phyloP scores from a whole-genome alignment of 2,888 invertebrate genomes.

The Chymomyza amoena region DNA sequence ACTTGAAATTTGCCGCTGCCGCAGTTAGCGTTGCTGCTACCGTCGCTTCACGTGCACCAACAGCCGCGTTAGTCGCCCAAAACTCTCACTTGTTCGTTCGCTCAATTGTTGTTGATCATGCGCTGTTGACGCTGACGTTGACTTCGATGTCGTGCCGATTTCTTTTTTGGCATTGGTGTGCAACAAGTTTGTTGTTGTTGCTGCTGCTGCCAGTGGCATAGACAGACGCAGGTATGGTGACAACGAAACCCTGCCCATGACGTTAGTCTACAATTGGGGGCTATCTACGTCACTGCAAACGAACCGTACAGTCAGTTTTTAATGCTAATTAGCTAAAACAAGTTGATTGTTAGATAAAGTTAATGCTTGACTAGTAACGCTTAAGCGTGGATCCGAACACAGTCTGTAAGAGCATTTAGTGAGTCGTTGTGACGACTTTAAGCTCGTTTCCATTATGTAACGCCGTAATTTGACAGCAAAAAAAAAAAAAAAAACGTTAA shows the following conservation, averaged over 20 bases:
- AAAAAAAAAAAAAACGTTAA: conserved; percentile 41
- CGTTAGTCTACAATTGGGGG: no score
- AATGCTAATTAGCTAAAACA: conserved; percentile 65
- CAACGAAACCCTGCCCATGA: no score
- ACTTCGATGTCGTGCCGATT: conserved; percentile 14
- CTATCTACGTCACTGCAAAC: no score
- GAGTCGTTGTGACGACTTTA: not conserved
- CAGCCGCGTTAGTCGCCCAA: conserved; percentile 2
- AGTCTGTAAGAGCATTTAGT: not conserved
- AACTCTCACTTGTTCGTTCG: conserved; percentile 48
- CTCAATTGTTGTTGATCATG: conserved; percentile 41
- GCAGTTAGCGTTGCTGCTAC: not conserved
- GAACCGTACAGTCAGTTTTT: conserved; percentile 50
- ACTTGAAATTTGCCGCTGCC: not conserved
- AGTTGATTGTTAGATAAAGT: conserved; percentile 31
- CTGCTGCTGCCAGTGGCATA: conserved; percentile 1
- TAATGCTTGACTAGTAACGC: conserved; percentile 57
- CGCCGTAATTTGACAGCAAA: conserved; percentile 13
- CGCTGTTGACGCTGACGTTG: conserved; percentile 25
- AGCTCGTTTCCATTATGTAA: not conserved
- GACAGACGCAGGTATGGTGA: no score
- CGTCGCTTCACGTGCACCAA: conserved; percentile 27
- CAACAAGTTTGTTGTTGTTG: conserved; percentile 60
- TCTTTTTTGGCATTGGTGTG: conserved; percentile 29
- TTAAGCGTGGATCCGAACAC: not conserved